A percentile compares a stretch with the other conserved stretches of the same genome.
phyloP scores from a whole-genome alignment of 1,140 invertebrate species.

The Drosophila ercepeae region DNA sequence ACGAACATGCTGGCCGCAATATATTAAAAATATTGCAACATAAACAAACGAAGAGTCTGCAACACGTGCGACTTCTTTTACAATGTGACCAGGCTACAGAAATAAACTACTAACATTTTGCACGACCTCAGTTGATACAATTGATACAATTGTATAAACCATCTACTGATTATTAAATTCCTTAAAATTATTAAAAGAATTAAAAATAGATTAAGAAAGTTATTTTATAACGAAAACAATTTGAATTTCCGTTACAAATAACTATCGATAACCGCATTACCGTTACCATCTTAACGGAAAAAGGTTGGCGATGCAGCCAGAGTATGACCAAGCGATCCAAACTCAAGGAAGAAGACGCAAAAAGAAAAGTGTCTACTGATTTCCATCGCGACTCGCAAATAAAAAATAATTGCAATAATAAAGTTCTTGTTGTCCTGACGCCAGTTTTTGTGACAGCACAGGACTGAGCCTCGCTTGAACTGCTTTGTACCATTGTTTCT shows the following conservation, averaged over 20 bases:
- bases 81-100: background rate
- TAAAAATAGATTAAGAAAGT: too few species aligned
- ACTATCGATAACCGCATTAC: background rate
- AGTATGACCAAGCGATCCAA: slow-evolving; percentile 3
- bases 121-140: too few species aligned
- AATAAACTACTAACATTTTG: too few species aligned
- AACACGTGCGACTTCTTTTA: slow-evolving; percentile 49
- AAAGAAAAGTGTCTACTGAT: slow-evolving; percentile 21
- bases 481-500: background rate
- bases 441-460: slow-evolving; percentile 2
- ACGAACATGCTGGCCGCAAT: slow-evolving; percentile 87
- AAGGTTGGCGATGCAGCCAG: background rate
- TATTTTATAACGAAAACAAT: background rate
- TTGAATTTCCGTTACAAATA: background rate
- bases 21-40: slow-evolving; percentile 39
- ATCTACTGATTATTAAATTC: too few species aligned
- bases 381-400: slow-evolving; percentile 12
- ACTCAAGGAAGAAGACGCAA: slow-evolving; percentile 41
- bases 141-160: too few species aligned
- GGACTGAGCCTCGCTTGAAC: slow-evolving; percentile 8
- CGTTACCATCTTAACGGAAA: background rate
- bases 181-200: too few species aligned
- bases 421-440: background rate
- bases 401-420: slow-evolving; percentile 21
- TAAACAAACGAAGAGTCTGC: slow-evolving; percentile 51